A percentile compares a stretch with the other conserved stretches of the same genome.
Conservation (phyloP, 1,140 invertebrate genomes). For the Lineus longissimus region DNA sequence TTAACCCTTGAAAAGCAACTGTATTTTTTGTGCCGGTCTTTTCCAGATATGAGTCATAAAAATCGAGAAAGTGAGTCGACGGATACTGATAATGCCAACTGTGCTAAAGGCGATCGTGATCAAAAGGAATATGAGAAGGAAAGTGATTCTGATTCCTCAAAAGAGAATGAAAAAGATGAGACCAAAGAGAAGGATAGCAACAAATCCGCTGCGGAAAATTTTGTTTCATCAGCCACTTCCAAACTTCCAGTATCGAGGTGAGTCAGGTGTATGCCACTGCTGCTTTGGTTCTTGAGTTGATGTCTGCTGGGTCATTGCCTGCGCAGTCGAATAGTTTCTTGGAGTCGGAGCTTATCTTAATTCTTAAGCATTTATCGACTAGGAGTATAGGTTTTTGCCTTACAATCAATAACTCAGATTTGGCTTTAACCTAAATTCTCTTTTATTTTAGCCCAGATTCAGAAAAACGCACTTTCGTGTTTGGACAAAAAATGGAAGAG, state of each 20-base stretch:
- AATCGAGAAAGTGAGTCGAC: not conserved
- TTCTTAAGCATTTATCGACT: too few species aligned
- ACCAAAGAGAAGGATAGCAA: conserved; percentile 1
- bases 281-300: too few species aligned
- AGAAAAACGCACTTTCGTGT: conserved; percentile 66
- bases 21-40: conserved; percentile 17
- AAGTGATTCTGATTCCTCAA: conserved; percentile 11
- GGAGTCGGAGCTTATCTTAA: too few species aligned
- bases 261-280: too few species aligned
- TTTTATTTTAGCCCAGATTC: not conserved
- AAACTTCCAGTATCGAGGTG: too few species aligned
- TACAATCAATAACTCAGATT: too few species aligned
- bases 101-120: not conserved
- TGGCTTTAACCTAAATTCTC: too few species aligned
- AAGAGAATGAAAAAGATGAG: conserved; percentile 18
- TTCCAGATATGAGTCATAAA: not conserved
- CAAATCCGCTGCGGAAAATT: conserved; percentile 21
- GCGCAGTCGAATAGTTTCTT: too few species aligned
- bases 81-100: conserved; percentile 10
- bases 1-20: too few species aligned
- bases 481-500: conserved; percentile 86
- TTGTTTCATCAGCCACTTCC: not conserved
- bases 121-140: not conserved
- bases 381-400: too few species aligned
- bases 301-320: too few species aligned